These are phyloP conservation scores for Boloria selene DNA, from an alignment of 2,888 invertebrate species.

Conservation along the genomic window DNA sequence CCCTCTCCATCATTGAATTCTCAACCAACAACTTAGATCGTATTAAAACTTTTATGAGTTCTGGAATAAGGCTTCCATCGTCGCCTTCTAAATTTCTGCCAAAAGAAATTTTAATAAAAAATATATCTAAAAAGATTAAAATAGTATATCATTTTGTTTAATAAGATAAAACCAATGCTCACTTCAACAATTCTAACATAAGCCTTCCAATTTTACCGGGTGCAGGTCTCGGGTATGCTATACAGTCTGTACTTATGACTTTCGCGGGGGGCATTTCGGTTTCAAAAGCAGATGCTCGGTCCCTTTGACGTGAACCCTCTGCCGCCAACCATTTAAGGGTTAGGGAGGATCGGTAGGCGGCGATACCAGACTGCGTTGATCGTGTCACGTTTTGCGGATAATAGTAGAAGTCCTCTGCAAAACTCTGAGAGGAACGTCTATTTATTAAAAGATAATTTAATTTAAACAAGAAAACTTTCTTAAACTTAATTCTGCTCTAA, in stretches of 20 bases:
- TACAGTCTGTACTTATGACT: conserved; percentile 57
- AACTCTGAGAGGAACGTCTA: conserved; percentile 40
- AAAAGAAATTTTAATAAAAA: too few relatives aligned
- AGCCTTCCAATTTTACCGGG: conserved; percentile 65
- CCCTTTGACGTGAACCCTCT: conserved; percentile 63
- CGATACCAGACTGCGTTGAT: conserved; percentile 56
- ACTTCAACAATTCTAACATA: conserved; percentile 69
- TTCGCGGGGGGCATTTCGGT: conserved; percentile 53
- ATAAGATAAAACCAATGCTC: conserved; percentile 19
- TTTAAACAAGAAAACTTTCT: conserved; percentile 7
- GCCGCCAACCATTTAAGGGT: conserved; percentile 70
- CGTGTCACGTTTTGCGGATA: conserved; percentile 53
- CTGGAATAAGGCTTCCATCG: conserved; percentile 55
- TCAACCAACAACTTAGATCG: conserved; percentile 62
- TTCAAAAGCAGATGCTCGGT: conserved; percentile 61
- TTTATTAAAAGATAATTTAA: conserved; percentile 10
- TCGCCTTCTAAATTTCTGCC: conserved; percentile 69
- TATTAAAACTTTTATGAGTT: conserved; percentile 58
- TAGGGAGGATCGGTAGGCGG: conserved; percentile 63
- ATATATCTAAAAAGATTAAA: too few relatives aligned
- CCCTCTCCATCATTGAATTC: conserved; percentile 60
- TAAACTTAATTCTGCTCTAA: neutral
- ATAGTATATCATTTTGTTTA: too few relatives aligned
- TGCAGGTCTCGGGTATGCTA: conserved; percentile 58
- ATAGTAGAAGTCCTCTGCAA: conserved; percentile 54